Evolutionary conservation across 1,140 invertebrate genomes (phyloP).

Genomic region (Lithobius niger): DNA sequence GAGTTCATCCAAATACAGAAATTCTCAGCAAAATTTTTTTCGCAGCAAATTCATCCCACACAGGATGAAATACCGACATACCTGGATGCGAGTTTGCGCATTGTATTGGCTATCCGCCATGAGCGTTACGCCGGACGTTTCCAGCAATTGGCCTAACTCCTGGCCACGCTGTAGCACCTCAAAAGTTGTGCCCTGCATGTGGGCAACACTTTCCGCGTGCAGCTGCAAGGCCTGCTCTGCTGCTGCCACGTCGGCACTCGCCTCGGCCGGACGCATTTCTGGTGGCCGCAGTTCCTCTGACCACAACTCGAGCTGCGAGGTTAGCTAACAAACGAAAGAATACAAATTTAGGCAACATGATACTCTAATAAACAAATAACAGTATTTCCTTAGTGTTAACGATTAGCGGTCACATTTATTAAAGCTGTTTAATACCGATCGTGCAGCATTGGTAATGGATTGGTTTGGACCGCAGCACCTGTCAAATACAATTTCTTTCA

Average conservation of each 20-base stretch:
- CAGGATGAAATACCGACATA: too few species aligned
- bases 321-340: conserved; percentile 41
- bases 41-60: too few species aligned
- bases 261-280: conserved; percentile 60
- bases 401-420: too few species aligned
- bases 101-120: conserved; percentile 83
- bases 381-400: too few species aligned
- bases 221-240: conserved; percentile 73
- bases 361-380: too few species aligned
- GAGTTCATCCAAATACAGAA: too few species aligned
- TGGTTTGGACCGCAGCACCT: too few species aligned
- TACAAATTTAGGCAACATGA: too few species aligned
- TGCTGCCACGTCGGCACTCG: conserved; percentile 49
- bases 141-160: conserved; percentile 59
- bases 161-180: conserved; percentile 80
- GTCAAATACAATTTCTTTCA: too few species aligned
- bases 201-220: conserved; percentile 82
- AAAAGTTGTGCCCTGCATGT: conserved; percentile 87
- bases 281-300: conserved; percentile 92
- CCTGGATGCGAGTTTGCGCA: conserved; percentile 74
- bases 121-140: conserved; percentile 64
- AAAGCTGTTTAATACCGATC: too few species aligned
- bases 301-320: conserved; percentile 78
- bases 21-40: too few species aligned
- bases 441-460: too few species aligned